phyloP scores from a whole-genome alignment of 2,888 invertebrate species.

The Melieria picta region DNA sequence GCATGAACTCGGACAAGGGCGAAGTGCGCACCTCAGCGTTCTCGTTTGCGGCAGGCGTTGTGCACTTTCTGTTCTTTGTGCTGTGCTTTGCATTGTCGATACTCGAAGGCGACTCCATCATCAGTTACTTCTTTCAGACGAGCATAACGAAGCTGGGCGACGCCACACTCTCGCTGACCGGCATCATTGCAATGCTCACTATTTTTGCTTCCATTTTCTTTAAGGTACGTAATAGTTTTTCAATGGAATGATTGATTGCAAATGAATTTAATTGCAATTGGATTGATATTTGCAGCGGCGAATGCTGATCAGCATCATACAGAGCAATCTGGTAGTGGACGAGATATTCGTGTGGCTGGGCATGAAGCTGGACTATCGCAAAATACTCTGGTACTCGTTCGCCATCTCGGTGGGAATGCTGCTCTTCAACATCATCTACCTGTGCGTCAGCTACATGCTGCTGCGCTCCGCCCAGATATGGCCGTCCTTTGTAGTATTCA shows the following conservation, averaged over 20 bases:
- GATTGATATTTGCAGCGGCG: slow-evolving; percentile 49
- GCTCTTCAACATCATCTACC: slow-evolving; percentile 57
- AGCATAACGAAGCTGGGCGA: slow-evolving; percentile 62
- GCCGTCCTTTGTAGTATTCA: slow-evolving; percentile 61
- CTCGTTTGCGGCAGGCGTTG: slow-evolving; percentile 55
- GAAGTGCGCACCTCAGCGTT: slow-evolving; percentile 58
- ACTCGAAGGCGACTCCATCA: slow-evolving; percentile 59
- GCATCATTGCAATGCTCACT: slow-evolving; percentile 60
- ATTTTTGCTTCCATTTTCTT: slow-evolving; percentile 50
- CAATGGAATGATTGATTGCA: background rate
- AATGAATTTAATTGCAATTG: background rate
- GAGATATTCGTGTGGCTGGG: slow-evolving; percentile 59
- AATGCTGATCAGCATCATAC: slow-evolving; percentile 54
- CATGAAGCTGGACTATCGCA: slow-evolving; percentile 57
- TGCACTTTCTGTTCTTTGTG: slow-evolving; percentile 57
- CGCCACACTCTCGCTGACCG: slow-evolving; percentile 56
- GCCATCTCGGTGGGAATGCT: slow-evolving; percentile 57
- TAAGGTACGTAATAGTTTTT: slow-evolving; percentile 17
- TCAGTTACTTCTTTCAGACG: slow-evolving; percentile 64
- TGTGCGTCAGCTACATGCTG: slow-evolving; percentile 59
- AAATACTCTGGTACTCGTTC: slow-evolving; percentile 55
- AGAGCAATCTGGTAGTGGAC: slow-evolving; percentile 56
- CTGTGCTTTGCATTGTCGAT: slow-evolving; percentile 55
- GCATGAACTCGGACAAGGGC: slow-evolving; percentile 53
- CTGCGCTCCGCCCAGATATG: slow-evolving; percentile 56